phyloP scores from a whole-genome alignment of 2,113 vertebrate genomes.

The Andinoacara biseriatus region DNA sequence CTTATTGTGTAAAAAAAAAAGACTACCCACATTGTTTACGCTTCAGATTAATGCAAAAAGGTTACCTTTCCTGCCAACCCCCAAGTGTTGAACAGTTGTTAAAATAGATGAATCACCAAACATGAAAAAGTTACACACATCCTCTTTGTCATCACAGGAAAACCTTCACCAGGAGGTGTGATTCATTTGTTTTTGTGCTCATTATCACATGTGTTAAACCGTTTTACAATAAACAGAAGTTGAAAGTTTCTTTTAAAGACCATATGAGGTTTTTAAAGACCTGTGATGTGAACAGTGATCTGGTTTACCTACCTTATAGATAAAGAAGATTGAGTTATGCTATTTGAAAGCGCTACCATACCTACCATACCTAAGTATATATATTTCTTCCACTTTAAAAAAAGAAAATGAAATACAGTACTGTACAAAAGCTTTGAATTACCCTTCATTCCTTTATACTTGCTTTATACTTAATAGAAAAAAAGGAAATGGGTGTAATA shows the following conservation, averaged over 20 bases:
- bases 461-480: no score
- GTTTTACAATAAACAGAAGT: background rate
- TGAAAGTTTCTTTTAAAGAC: background rate
- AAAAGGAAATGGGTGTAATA: no score
- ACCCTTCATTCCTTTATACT: no score
- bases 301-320: background rate
- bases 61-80: background rate
- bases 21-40: slow-evolving; percentile 18
- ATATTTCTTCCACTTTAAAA: no score
- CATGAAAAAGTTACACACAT: slow-evolving; percentile 7
- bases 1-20: slow-evolving; percentile 12
- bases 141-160: slow-evolving; percentile 16
- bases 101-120: slow-evolving; percentile 41
- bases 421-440: no score
- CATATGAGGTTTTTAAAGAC: background rate
- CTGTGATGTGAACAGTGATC: background rate
- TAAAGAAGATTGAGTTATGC: background rate
- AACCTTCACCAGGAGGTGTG: background rate
- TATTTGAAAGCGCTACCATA: background rate
- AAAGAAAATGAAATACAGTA: no score
- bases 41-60: slow-evolving; percentile 3
- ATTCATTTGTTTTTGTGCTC: background rate
- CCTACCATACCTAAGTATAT: background rate
- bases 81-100: slow-evolving; percentile 6
- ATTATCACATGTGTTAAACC: background rate